A percentile compares a stretch with the other conserved stretches of the same genome.
These are phyloP conservation scores for Boulengeromyrus knoepffleri DNA, from an alignment of 2,113 vertebrate genomes.

Conservation along the genomic window DNA sequence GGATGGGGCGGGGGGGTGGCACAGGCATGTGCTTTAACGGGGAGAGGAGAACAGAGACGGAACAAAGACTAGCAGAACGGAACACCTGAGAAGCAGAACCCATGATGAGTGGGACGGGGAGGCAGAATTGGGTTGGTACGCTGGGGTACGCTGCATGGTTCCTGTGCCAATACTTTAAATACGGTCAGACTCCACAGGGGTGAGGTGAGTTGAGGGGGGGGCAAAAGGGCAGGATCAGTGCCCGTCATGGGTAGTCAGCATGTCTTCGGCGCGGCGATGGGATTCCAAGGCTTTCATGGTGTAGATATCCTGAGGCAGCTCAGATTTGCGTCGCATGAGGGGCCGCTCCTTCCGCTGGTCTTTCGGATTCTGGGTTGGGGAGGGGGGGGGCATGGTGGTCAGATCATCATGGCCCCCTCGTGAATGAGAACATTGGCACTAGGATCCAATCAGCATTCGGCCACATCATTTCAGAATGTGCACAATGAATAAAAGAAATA, in stretches of 20 bases:
- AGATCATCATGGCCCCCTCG: background rate
- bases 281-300: constrained; percentile 91
- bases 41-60: background rate
- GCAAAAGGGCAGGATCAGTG: constrained; percentile 63
- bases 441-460: background rate
- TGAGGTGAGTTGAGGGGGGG: constrained; percentile 25
- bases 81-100: constrained; percentile 47
- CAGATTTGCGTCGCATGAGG: constrained; percentile 87
- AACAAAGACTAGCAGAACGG: background rate
- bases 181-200: constrained; percentile 35
- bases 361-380: constrained; percentile 66
- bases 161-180: constrained; percentile 30
- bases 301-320: constrained; percentile 93
- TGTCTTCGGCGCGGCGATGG: constrained; percentile 84
- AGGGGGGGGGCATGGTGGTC: background rate
- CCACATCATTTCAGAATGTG: background rate
- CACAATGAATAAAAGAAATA: background rate
- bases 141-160: constrained; percentile 29
- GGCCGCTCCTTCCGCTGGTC: constrained; percentile 83
- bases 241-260: constrained; percentile 77
- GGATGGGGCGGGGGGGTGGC: background rate
- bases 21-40: background rate
- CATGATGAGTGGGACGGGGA: constrained; percentile 5
- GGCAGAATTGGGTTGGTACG: background rate
- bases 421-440: background rate